These are phyloP conservation scores for Neostethus bicornis DNA, from an alignment of 2,797 vertebrate genomes.

Conservation along the genomic window DNA sequence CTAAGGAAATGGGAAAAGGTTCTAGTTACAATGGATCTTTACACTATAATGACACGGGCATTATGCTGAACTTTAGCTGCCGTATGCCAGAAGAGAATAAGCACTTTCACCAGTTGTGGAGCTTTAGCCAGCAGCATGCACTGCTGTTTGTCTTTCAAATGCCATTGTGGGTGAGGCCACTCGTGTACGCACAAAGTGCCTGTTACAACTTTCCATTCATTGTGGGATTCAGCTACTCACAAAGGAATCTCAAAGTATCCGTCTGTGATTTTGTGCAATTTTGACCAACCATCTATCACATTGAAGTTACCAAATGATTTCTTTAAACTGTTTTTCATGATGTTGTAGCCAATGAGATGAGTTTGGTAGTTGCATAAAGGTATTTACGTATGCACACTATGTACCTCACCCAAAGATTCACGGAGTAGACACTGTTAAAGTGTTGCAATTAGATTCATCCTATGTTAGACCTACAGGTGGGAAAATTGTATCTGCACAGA, in stretches of 20 bases:
- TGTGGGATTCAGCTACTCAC: constrained; percentile 62
- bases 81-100: constrained; percentile 57
- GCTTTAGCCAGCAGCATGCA: constrained; percentile 54
- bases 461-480: constrained; percentile 51
- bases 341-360: constrained; percentile 17
- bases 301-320: constrained; percentile 41
- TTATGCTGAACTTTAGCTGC: constrained; percentile 66
- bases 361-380: constrained; percentile 29
- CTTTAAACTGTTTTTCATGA: constrained; percentile 49
- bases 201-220: constrained; percentile 69
- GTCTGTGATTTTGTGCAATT: constrained; percentile 55
- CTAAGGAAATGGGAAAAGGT: constrained; percentile 31
- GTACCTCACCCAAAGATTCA: constrained; percentile 23
- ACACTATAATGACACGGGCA: constrained; percentile 66
- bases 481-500: constrained; percentile 63
- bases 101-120: constrained; percentile 57
- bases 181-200: constrained; percentile 64
- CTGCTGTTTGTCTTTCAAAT: constrained; percentile 73
- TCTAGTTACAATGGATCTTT: constrained; percentile 60
- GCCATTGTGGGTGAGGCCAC: constrained; percentile 68
- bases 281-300: constrained; percentile 42
- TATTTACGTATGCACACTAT: constrained; percentile 18
- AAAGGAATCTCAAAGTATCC: constrained; percentile 66
- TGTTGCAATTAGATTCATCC: constrained; percentile 60
- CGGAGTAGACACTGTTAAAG: constrained; percentile 41